Percentiles rank a stretch among this genome's conserved stretches.
Evolutionary conservation across 2,888 invertebrate genomes (phyloP).

Genomic region (Petrolisthes manimaculis): DNA sequence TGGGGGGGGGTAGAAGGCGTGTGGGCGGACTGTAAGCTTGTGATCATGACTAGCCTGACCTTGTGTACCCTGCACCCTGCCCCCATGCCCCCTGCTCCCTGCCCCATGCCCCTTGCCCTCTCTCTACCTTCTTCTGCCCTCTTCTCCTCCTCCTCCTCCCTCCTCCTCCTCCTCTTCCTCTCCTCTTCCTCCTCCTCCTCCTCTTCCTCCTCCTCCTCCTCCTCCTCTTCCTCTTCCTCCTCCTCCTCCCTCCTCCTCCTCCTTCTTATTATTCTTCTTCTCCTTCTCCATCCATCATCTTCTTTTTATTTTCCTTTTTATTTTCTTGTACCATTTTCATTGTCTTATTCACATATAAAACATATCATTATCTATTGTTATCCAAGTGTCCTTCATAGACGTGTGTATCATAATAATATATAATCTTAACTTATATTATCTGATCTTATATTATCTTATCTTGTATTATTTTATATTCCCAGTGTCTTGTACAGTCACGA

Average conservation of each 20-base stretch:
- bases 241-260: background rate
- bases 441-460: no score
- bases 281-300: conserved; percentile 16
- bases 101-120: background rate
- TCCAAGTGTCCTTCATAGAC: no score
- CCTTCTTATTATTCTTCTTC: background rate
- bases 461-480: no score
- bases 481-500: no score
- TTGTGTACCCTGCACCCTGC: conserved; percentile 27
- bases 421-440: no score
- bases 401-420: no score
- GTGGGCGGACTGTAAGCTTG: conserved; percentile 36
- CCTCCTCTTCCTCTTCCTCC: background rate
- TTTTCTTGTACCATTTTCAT: background rate
- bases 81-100: background rate
- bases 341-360: no score
- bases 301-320: conserved; percentile 16
- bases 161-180: background rate
- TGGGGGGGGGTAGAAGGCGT: background rate
- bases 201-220: background rate
- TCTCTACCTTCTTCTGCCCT: background rate
- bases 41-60: conserved; percentile 50
- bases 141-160: background rate
- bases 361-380: no score
- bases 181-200: background rate